Base-by-base conservation (phyloP, 2,113 vertebrate genomes). In the Ammodytes marinus region DNA sequence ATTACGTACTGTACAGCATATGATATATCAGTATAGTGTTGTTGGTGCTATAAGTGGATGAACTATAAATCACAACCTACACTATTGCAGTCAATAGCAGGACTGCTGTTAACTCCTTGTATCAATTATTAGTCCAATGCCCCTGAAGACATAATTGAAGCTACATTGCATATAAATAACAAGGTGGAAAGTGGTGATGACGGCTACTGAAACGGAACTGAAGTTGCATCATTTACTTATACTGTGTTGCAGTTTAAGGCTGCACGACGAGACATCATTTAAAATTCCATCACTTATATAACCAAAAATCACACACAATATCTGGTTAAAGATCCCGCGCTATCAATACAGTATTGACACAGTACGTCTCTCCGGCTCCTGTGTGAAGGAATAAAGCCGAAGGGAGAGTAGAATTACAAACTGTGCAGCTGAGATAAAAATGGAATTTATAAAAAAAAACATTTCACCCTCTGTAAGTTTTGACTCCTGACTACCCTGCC, bases 391-490 rank as follows among this genome's bases (percentile, higher is more conserved):
- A 67, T 43, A 68, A 80, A 69, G 82, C 77, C 58, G 74, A 67
- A 82, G 68, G 50, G 59, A 58, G 67, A 58, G 58, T 70, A 79
- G 83, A 79, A 82, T 75, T 83, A 71, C 85, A 78, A 79, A 80
- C 66, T 58, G 52, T 84, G 78, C 75, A 49, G 80, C 76, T 50
- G 76, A 86, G 88, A 89, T 87, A 90, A 91, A 92, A 93, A 91
- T 88, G 82, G 79, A 47, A 84, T 69, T 83, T 90, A 86, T 84
- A 87, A 90, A 27, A 27, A 27, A 27, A 91, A 83, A 81, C 80
- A 86, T 76, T 83, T 86, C 82, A 86, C 70, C 71, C 86, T 85
- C 79, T 86, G 85, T 83, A 85, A 66, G 89, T 82, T 81, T 82
- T 87, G 88, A 91, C 92, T 88, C 84, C 60, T 86, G 83, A 84